These are phyloP conservation scores for Colostygia pectinataria DNA, from an alignment of 2,888 invertebrate species.

Conservation along the genomic window DNA sequence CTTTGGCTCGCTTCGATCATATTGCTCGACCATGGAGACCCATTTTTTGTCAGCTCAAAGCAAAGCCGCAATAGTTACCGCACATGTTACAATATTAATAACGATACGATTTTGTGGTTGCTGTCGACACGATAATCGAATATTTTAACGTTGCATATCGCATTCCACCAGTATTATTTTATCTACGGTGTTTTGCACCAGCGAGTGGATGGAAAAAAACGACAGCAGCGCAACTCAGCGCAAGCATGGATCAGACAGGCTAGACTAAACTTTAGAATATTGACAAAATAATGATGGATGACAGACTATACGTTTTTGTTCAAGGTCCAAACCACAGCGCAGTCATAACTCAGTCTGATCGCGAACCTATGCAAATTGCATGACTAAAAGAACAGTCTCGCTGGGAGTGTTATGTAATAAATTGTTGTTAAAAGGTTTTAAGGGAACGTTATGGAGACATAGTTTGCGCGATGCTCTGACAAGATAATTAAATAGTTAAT, in stretches of 20 bases:
- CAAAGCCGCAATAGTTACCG: slow-evolving; percentile 54
- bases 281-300: slow-evolving; percentile 24
- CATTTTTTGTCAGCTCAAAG: slow-evolving; percentile 32
- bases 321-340: slow-evolving; percentile 38
- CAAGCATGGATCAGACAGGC: slow-evolving; percentile 31
- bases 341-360: slow-evolving; percentile 39
- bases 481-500: slow-evolving; percentile 1
- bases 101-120: slow-evolving; percentile 46
- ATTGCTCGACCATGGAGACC: slow-evolving; percentile 51
- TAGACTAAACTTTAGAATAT: slow-evolving; percentile 38
- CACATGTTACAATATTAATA: slow-evolving; percentile 36
- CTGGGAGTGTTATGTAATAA: slow-evolving; percentile 39
- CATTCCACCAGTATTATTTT: slow-evolving; percentile 58
- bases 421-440: slow-evolving; percentile 25
- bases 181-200: slow-evolving; percentile 46
- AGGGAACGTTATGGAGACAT: background rate
- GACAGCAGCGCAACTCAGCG: too few relatives aligned
- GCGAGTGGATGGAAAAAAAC: slow-evolving; percentile 44
- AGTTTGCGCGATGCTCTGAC: background rate
- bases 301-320: slow-evolving; percentile 31
- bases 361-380: slow-evolving; percentile 45
- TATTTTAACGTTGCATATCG: slow-evolving; percentile 67
- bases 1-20: slow-evolving; percentile 52
- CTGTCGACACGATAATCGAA: slow-evolving; percentile 60
- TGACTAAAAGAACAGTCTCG: slow-evolving; percentile 42